Evolutionary conservation across 2,797 vertebrate genomes (phyloP).

Genomic region (Neoniphon sammara): DNA sequence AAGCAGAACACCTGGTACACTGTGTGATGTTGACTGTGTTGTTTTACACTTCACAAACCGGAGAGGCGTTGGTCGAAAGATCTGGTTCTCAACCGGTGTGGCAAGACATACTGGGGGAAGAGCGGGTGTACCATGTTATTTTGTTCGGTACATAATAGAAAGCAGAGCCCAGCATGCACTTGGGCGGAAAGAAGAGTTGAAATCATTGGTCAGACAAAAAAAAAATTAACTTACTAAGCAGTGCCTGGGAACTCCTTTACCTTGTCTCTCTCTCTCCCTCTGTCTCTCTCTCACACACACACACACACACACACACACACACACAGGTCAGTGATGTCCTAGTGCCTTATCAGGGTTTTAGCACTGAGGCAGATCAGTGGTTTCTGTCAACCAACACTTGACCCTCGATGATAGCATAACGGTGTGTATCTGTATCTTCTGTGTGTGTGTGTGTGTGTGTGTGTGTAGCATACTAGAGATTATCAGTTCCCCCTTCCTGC

Average conservation of each 20-base stretch:
- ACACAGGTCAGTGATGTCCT: conserved; percentile 50
- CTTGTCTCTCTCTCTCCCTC: neutral
- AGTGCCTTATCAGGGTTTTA: conserved; percentile 72
- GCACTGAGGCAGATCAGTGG: conserved; percentile 72
- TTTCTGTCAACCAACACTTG: conserved; percentile 81
- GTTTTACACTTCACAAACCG: conserved; percentile 46
- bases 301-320: conserved; percentile 11
- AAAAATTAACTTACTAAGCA: neutral
- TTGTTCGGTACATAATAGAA: neutral
- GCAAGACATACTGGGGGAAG: conserved; percentile 5
- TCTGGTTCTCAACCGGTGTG: conserved; percentile 7
- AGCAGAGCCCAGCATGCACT: too few relatives aligned
- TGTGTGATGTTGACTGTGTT: conserved; percentile 45
- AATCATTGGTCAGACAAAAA: neutral
- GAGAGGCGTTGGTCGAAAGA: conserved; percentile 37
- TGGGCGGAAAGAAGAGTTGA: neutral
- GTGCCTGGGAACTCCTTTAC: neutral
- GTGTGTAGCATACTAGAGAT: conserved; percentile 70
- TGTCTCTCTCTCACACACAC: neutral
- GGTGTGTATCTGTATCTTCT: conserved; percentile 43
- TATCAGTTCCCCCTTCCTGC: conserved; percentile 80
- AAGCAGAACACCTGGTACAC: conserved; percentile 69
- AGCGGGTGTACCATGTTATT: conserved; percentile 7
- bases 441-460: conserved; percentile 8
- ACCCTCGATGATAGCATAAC: conserved; percentile 74